Conservation (phyloP, 1,140 invertebrate genomes). For the Nasonia giraulti region DNA sequence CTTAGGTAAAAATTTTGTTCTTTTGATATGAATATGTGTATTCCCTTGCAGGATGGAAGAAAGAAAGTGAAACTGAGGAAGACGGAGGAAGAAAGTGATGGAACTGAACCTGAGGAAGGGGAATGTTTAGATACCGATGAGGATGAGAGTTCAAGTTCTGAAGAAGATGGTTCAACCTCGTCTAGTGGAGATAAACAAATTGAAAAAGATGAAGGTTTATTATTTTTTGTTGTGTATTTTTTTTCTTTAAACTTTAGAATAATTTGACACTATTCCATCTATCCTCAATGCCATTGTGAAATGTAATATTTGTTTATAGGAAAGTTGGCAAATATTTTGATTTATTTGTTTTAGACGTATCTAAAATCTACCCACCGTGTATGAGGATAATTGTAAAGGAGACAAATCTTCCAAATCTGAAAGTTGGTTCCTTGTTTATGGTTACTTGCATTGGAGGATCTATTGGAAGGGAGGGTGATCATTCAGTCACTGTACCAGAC, state of each 20-base stretch:
- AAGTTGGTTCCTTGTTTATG: constrained; percentile 86
- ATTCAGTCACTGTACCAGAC: constrained; percentile 85
- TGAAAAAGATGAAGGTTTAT: constrained; percentile 13
- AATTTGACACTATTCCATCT: no score
- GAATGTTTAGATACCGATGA: constrained; percentile 79
- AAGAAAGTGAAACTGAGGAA: constrained; percentile 64
- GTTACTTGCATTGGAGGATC: constrained; percentile 90
- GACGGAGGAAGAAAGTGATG: constrained; percentile 56
- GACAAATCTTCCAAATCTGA: constrained; percentile 80
- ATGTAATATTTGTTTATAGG: neutral
- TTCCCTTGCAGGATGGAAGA: constrained; percentile 67
- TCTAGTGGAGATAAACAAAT: constrained; percentile 58
- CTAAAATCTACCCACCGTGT: constrained; percentile 87
- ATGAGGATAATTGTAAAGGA: constrained; percentile 90
- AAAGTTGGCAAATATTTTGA: neutral
- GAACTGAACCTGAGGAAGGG: constrained; percentile 77
- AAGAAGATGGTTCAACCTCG: constrained; percentile 54
- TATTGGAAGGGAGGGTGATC: constrained; percentile 86
- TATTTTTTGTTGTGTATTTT: constrained; percentile 22
- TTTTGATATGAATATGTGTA: constrained; percentile 65
- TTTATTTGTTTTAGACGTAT: constrained; percentile 77
- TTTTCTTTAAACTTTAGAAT: neutral
- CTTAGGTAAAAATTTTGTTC: constrained; percentile 76
- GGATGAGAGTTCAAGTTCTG: constrained; percentile 57
- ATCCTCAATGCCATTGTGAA: no score